These are phyloP conservation scores for Watsonalla binaria DNA, from an alignment of 2,888 invertebrate species.

Conservation along the genomic window DNA sequence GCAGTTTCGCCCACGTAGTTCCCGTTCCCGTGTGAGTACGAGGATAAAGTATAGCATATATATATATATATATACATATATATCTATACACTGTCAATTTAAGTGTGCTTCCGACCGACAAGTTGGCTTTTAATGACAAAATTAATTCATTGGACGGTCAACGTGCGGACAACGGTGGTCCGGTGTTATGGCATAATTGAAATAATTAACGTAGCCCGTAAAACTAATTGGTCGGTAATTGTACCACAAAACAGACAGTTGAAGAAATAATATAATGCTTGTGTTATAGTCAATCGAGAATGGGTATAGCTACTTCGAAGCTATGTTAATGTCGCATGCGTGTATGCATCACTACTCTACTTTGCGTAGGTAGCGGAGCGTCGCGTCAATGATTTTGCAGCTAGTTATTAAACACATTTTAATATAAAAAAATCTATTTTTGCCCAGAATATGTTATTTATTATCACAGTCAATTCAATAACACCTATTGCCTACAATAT, in stretches of 20 bases:
- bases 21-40: too few species aligned
- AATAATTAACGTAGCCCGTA: neutral
- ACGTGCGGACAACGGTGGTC: too few species aligned
- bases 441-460: too few species aligned
- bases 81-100: too few species aligned
- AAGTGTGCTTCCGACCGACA: slow-evolving; percentile 11
- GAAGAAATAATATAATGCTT: neutral
- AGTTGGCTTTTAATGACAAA: slow-evolving; percentile 36
- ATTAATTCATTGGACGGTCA: slow-evolving; percentile 25
- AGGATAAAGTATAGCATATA: too few species aligned
- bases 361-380: slow-evolving; percentile 54
- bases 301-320: slow-evolving; percentile 6
- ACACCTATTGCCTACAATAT: too few species aligned
- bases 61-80: too few species aligned
- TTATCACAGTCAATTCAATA: too few species aligned
- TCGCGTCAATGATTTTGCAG: slow-evolving; percentile 34
- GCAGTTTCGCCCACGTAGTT: too few species aligned
- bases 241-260: neutral
- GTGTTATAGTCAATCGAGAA: neutral
- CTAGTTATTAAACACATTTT: slow-evolving; percentile 37
- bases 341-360: slow-evolving; percentile 50
- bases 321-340: slow-evolving; percentile 41
- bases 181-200: neutral
- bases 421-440: too few species aligned
- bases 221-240: neutral